Percentiles rank a stretch among this genome's conserved stretches.
phyloP scores from a whole-genome alignment of 2,888 invertebrate species.

The Cryptocheilus praepositus region DNA sequence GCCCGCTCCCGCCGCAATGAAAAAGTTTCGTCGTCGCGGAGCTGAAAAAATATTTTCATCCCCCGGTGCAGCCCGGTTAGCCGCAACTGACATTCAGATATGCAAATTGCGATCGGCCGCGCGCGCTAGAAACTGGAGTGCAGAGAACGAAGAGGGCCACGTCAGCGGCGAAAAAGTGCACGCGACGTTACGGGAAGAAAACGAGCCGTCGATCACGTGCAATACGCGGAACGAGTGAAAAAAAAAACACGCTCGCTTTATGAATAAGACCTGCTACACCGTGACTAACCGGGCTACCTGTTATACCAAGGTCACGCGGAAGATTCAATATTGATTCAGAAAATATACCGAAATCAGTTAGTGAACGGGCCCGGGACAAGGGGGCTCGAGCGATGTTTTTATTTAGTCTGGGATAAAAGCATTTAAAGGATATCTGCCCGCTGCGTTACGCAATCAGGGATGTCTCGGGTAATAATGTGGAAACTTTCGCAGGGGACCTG shows the following conservation, averaged over 20 bases:
- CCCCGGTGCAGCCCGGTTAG: conserved; percentile 13
- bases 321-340: conserved; percentile 70
- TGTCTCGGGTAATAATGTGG: conserved; percentile 13
- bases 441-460: conserved; percentile 15
- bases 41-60: conserved; percentile 32
- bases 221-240: neutral
- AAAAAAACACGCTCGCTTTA: neutral
- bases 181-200: neutral
- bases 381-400: conserved; percentile 65
- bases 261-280: conserved; percentile 32
- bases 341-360: conserved; percentile 68
- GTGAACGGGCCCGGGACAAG: conserved; percentile 58
- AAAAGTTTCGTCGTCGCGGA: too few species aligned
- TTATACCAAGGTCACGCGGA: conserved; percentile 59
- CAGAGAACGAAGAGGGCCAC: too few species aligned
- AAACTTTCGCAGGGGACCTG: neutral
- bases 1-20: too few species aligned
- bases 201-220: neutral
- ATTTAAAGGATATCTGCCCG: conserved; percentile 53
- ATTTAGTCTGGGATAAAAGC: conserved; percentile 68
- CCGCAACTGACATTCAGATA: conserved; percentile 29
- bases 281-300: conserved; percentile 57
- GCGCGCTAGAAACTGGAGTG: conserved; percentile 1
- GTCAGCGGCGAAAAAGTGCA: too few species aligned
- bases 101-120: conserved; percentile 29